phyloP scores from a whole-genome alignment of 2,888 invertebrate species.

The Agonum fuliginosum region DNA sequence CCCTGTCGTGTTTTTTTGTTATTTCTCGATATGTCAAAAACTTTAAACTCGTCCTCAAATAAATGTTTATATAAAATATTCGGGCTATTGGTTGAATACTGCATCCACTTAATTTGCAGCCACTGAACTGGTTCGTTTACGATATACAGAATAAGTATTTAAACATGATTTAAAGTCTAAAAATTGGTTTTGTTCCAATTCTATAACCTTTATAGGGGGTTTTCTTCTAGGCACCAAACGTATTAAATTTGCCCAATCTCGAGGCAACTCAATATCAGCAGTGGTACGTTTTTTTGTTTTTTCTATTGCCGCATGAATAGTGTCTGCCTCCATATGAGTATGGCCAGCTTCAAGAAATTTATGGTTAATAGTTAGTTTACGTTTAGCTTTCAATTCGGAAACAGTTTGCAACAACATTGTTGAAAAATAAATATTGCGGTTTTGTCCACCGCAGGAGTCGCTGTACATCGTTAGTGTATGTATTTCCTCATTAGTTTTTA shows the following conservation, averaged over 20 bases:
- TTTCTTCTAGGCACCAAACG: too few relatives aligned
- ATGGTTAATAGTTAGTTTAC: constrained; percentile 37
- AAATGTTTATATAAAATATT: background rate
- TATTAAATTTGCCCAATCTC: constrained; percentile 52
- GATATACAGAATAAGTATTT: too few relatives aligned
- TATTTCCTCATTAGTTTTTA: too few relatives aligned
- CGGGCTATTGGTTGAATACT: background rate
- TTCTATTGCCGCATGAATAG: constrained; percentile 60
- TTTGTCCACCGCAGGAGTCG: background rate
- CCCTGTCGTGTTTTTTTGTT: background rate
- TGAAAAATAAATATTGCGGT: background rate
- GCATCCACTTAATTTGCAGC: too few relatives aligned
- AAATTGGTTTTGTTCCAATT: too few relatives aligned
- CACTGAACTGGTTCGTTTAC: too few relatives aligned
- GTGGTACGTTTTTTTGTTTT: constrained; percentile 53
- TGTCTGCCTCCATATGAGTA: constrained; percentile 59
- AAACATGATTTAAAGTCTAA: too few relatives aligned
- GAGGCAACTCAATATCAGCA: constrained; percentile 32
- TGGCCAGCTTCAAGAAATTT: constrained; percentile 55
- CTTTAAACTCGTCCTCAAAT: background rate
- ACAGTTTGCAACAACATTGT: background rate
- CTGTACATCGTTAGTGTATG: too few relatives aligned
- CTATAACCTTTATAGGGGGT: too few relatives aligned
- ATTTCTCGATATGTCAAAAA: background rate
- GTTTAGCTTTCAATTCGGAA: background rate